Percentiles rank a stretch among this genome's conserved stretches.
phyloP scores from a whole-genome alignment of 2,113 vertebrate species.

The Hippocampus guttulatus region DNA sequence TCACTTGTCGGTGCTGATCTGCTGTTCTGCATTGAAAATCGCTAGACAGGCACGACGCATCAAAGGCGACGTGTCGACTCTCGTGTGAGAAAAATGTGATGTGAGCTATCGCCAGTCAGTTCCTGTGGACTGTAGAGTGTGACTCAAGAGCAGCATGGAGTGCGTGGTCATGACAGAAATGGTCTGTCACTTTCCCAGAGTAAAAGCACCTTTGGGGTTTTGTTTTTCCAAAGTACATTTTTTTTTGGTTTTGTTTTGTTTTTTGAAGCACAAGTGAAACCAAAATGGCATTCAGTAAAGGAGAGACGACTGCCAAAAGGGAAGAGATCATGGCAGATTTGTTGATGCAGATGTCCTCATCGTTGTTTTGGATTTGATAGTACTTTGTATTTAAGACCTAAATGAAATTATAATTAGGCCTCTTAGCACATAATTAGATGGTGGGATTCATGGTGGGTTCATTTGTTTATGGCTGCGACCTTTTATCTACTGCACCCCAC shows the following conservation, averaged over 20 bases:
- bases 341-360: background rate
- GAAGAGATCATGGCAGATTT: background rate
- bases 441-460: too few species aligned
- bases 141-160: conserved; percentile 6
- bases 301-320: background rate
- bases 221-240: too few species aligned
- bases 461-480: too few species aligned
- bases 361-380: too few species aligned
- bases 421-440: too few species aligned
- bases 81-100: conserved; percentile 31
- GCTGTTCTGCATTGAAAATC: conserved; percentile 54
- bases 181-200: background rate
- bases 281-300: background rate
- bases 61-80: conserved; percentile 32
- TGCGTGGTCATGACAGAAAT: background rate
- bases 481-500: too few species aligned
- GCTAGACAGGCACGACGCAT: conserved; percentile 31
- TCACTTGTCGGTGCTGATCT: conserved; percentile 49
- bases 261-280: background rate
- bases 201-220: background rate
- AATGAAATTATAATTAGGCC: too few species aligned
- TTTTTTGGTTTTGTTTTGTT: background rate
- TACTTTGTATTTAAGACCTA: too few species aligned
- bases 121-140: conserved; percentile 19
- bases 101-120: conserved; percentile 15